Conservation (phyloP, 1,140 invertebrate species). For the Drosophila pseudoobscura region DNA sequence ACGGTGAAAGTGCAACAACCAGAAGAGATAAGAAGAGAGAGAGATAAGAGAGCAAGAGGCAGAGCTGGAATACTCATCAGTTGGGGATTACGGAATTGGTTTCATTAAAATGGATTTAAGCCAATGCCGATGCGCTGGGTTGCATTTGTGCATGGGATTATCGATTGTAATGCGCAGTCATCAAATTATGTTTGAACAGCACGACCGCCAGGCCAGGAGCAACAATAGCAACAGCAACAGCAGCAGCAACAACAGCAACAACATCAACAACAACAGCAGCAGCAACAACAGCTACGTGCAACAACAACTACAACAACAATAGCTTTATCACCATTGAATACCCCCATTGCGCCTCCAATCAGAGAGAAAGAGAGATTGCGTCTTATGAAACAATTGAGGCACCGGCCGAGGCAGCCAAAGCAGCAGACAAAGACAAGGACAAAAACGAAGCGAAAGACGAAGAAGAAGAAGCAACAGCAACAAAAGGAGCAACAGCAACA, state of each 20-base stretch:
- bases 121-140: conserved; percentile 68
- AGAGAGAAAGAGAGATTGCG: conserved; percentile 20
- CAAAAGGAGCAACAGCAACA: conserved; percentile 25
- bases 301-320: conserved; percentile 24
- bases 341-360: conserved; percentile 6
- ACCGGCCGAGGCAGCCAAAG: conserved; percentile 57
- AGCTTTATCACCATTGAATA: background rate
- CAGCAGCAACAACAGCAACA: conserved; percentile 47
- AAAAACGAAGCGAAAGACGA: conserved; percentile 25
- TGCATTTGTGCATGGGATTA: conserved; percentile 79
- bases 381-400: conserved; percentile 79
- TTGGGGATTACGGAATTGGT: conserved; percentile 68
- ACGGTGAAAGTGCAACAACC: conserved; percentile 47
- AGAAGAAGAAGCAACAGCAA: conserved; percentile 10
- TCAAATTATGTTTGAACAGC: conserved; percentile 67
- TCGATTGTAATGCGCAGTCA: conserved; percentile 80
- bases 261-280: conserved; percentile 35
- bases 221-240: conserved; percentile 33
- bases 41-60: background rate
- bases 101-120: conserved; percentile 80
- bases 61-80: conserved; percentile 49
- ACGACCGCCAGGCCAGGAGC: conserved; percentile 46
- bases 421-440: conserved; percentile 37
- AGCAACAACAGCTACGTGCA: conserved; percentile 13
- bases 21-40: conserved; percentile 12